These are phyloP conservation scores for Zenarchopterus dispar DNA, from an alignment of 2,797 vertebrate species.

Conservation along the genomic window DNA sequence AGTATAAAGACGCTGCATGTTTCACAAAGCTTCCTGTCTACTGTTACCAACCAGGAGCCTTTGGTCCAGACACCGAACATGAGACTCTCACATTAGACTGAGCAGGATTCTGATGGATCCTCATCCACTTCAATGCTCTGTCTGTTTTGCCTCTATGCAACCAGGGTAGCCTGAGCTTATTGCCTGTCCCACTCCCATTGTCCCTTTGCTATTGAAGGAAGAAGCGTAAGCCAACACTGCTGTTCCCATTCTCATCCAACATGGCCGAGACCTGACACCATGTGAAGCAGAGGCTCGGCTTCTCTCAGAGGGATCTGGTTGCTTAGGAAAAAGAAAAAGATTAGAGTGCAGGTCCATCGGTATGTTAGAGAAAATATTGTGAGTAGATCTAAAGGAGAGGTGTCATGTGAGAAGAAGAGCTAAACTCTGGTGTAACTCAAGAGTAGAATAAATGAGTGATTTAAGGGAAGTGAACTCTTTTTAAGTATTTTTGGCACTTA, in stretches of 20 bases:
- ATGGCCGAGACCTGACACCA: slow-evolving; percentile 70
- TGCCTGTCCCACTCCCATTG: slow-evolving; percentile 62
- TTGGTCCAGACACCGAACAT: slow-evolving; percentile 25
- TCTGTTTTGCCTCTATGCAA: slow-evolving; percentile 46
- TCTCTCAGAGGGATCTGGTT: slow-evolving; percentile 78
- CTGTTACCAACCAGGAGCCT: slow-evolving; percentile 36
- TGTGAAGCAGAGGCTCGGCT: slow-evolving; percentile 75
- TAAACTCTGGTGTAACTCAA: no score
- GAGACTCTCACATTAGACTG: slow-evolving; percentile 20
- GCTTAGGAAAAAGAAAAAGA: slow-evolving; percentile 32
- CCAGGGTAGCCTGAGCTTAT: slow-evolving; percentile 41
- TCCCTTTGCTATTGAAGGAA: slow-evolving; percentile 50
- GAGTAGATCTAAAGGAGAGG: background rate
- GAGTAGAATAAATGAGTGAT: no score
- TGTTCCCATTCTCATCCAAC: slow-evolving; percentile 61
- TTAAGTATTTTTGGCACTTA: no score
- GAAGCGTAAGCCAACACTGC: slow-evolving; percentile 63
- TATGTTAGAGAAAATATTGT: slow-evolving; percentile 50
- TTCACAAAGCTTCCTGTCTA: slow-evolving; percentile 50
- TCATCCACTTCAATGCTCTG: slow-evolving; percentile 52
- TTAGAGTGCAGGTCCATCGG: slow-evolving; percentile 30
- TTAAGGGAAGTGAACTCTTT: no score
- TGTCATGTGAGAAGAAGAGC: background rate
- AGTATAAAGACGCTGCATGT: slow-evolving; percentile 36
- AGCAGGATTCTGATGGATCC: slow-evolving; percentile 27